These are phyloP conservation scores for Coregonus suidteri DNA, from an alignment of 2,797 vertebrate species.

Conservation along the genomic window DNA sequence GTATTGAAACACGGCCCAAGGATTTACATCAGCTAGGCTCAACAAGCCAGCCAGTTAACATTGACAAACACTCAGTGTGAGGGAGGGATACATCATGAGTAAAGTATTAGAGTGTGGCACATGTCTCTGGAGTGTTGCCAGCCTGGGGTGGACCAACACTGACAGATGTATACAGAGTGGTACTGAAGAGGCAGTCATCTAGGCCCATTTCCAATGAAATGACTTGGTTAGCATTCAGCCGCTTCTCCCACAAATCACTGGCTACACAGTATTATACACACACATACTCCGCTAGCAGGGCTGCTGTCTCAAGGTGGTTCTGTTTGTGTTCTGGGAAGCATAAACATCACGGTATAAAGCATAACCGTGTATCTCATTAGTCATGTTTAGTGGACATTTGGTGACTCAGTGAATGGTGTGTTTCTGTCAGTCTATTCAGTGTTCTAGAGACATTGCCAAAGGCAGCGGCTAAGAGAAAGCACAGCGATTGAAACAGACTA, in stretches of 20 bases:
- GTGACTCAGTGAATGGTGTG: not conserved
- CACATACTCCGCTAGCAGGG: not conserved
- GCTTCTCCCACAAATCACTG: not conserved
- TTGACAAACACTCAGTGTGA: not conserved
- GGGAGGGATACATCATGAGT: constrained; percentile 7
- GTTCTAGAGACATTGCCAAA: no score
- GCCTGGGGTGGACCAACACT: not conserved
- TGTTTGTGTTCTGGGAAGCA: constrained; percentile 6
- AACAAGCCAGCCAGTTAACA: constrained; percentile 13
- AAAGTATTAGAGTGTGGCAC: constrained; percentile 28
- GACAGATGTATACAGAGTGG: constrained; percentile 24
- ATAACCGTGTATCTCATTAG: not conserved
- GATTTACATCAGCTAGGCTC: not conserved
- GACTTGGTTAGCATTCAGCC: constrained; percentile 35
- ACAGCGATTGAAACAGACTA: not conserved
- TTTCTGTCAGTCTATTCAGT: no score
- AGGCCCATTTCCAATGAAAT: constrained; percentile 18
- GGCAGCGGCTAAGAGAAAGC: no score
- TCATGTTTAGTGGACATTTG: not conserved
- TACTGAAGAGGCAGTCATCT: constrained; percentile 22
- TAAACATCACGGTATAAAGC: not conserved
- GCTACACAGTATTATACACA: not conserved
- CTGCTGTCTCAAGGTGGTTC: not conserved
- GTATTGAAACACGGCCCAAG: constrained; percentile 12
- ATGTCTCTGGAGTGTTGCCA: constrained; percentile 28